phyloP scores from a whole-genome alignment of 2,888 invertebrate species.

The Neocrepidodera transversa region DNA sequence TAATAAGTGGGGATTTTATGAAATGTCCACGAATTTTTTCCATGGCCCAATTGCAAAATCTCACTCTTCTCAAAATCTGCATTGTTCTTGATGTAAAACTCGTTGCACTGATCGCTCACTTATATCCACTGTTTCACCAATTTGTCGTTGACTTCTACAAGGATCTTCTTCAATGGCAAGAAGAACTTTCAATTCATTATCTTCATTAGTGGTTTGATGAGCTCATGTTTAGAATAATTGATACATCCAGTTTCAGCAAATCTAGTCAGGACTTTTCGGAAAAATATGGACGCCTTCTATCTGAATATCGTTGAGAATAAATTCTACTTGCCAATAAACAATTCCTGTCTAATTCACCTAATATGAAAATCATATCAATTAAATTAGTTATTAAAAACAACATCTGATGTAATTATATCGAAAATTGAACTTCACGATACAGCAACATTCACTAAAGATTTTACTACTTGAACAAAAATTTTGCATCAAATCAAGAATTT shows the following conservation, averaged over 20 bases:
- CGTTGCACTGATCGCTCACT: neutral
- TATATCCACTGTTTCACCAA: too few species aligned
- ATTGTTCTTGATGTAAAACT: neutral
- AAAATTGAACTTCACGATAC: too few species aligned
- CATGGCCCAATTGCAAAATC: too few species aligned
- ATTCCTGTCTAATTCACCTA: constrained; percentile 4
- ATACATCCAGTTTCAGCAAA: too few species aligned
- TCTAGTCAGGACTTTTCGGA: neutral
- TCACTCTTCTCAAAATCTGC: too few species aligned
- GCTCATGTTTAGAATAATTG: constrained; percentile 1
- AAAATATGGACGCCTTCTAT: neutral
- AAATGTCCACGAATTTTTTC: too few species aligned
- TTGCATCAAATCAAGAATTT: too few species aligned
- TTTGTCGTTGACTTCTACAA: too few species aligned
- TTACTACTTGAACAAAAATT: too few species aligned
- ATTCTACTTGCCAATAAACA: constrained; percentile 3
- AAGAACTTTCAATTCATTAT: neutral
- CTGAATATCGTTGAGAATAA: neutral
- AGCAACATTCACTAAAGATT: too few species aligned
- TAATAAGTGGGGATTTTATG: neutral
- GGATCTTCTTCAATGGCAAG: too few species aligned
- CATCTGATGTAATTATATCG: neutral
- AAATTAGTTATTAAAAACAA: constrained; percentile 1
- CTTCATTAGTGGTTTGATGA: constrained; percentile 4
- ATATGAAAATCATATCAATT: constrained; percentile 8